phyloP scores from a whole-genome alignment of 1,140 invertebrate species.

The Drosophila nebulosa region DNA sequence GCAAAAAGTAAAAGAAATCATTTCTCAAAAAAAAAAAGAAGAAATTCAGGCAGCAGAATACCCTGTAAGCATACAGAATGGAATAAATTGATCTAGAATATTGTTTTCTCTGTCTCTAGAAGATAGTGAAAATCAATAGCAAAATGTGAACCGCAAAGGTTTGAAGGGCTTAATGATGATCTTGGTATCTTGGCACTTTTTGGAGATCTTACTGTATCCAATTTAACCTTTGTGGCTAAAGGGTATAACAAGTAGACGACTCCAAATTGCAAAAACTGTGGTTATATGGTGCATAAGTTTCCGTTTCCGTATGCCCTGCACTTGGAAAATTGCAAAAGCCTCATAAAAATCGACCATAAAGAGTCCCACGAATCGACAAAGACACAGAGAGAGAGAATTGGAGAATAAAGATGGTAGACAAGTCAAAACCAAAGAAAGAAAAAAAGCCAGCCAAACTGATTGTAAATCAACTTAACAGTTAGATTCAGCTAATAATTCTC shows the following conservation, averaged over 20 bases:
- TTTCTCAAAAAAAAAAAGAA: no score
- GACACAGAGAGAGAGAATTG: background rate
- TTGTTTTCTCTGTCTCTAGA: no score
- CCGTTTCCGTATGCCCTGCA: conserved; percentile 30
- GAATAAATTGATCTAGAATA: no score
- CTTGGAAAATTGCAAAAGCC: conserved; percentile 59
- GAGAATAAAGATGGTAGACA: background rate
- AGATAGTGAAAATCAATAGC: no score
- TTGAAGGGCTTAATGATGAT: no score
- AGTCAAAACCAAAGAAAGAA: background rate
- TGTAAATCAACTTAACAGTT: conserved; percentile 66
- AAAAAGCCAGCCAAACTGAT: conserved; percentile 21
- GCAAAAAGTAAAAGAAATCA: background rate
- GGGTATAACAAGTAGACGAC: background rate
- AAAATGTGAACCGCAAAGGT: no score
- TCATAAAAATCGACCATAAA: conserved; percentile 72
- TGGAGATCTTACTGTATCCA: no score
- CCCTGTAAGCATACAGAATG: conserved; percentile 12
- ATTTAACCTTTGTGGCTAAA: background rate
- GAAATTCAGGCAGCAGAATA: background rate
- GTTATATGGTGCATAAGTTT: conserved; percentile 72
- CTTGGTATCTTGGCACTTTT: no score
- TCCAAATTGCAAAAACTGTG: background rate
- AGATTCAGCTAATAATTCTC: conserved; percentile 64
- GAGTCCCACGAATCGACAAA: conserved; percentile 20